These are phyloP conservation scores for Elymnias hypermnestra DNA, from an alignment of 1,140 invertebrate species.

Conservation along the genomic window DNA sequence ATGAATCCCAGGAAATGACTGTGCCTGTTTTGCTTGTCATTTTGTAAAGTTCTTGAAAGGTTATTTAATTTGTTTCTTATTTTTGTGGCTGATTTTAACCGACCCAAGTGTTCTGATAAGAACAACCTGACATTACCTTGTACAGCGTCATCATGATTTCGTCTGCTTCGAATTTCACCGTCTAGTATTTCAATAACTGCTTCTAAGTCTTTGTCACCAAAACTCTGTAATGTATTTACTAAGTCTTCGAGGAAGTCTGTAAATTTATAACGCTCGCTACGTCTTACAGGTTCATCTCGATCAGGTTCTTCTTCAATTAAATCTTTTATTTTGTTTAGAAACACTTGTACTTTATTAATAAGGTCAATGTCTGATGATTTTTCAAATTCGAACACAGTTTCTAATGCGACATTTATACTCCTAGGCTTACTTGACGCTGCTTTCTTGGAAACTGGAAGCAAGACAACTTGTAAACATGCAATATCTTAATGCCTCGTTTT, in stretches of 20 bases:
- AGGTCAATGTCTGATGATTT: conserved; percentile 23
- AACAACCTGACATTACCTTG: conserved; percentile 14
- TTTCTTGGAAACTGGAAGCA: conserved; percentile 13
- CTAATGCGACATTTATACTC: conserved; percentile 40
- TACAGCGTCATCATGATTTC: conserved; percentile 10
- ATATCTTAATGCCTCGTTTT: too few relatives aligned
- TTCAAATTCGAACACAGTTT: conserved; percentile 48
- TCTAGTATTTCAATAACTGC: conserved; percentile 17
- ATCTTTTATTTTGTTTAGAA: conserved; percentile 38
- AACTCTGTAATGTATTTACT: conserved; percentile 16
- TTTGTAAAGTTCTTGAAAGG: conserved; percentile 8
- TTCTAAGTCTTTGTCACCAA: conserved; percentile 30
- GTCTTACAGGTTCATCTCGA: neutral
- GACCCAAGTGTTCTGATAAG: conserved; percentile 21
- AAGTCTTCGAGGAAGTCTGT: conserved; percentile 30
- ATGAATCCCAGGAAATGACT: conserved; percentile 23
- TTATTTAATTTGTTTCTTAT: conserved; percentile 20
- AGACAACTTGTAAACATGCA: too few relatives aligned
- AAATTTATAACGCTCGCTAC: conserved; percentile 13
- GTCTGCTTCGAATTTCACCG: neutral
- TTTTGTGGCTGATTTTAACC: neutral
- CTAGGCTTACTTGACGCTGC: conserved; percentile 15
- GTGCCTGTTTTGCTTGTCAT: conserved; percentile 5
- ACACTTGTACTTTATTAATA: conserved; percentile 4
- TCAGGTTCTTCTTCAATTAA: conserved; percentile 33